These are phyloP conservation scores for Troglohyphantes excavatus DNA, from an alignment of 2,888 invertebrate genomes.

Conservation along the genomic window DNA sequence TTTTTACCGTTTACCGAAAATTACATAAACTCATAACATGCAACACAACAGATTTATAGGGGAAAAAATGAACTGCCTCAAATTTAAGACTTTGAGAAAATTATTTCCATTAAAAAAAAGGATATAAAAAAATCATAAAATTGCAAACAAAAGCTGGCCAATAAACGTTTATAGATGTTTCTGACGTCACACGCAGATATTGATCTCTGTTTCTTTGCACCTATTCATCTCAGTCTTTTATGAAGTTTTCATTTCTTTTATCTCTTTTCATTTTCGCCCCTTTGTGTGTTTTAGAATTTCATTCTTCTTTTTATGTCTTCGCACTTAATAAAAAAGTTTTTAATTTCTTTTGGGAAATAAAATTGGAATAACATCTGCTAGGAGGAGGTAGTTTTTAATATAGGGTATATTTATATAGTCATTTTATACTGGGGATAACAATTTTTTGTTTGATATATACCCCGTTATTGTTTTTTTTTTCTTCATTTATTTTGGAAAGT, in stretches of 20 bases:
- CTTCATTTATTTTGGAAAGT: no score
- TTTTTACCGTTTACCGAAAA: no score
- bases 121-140: constrained; percentile 12
- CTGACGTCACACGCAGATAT: constrained; percentile 58
- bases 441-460: no score
- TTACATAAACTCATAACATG: no score
- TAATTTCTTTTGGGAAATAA: constrained; percentile 53
- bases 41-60: not conserved
- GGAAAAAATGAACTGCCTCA: not conserved
- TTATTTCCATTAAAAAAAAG: not conserved
- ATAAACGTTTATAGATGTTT: constrained; percentile 36
- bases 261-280: constrained; percentile 23
- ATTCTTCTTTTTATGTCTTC: constrained; percentile 11
- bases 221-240: constrained; percentile 15
- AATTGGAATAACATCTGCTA: constrained; percentile 8
- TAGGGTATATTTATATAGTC: not conserved
- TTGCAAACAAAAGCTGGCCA: constrained; percentile 24
- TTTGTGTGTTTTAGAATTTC: constrained; percentile 15
- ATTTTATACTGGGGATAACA: not conserved
- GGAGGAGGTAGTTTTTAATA: not conserved
- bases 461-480: no score
- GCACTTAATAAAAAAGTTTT: constrained; percentile 25
- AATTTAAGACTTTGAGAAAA: not conserved
- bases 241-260: constrained; percentile 18
- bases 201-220: constrained; percentile 53